Percentiles rank a stretch among this genome's conserved stretches.
These are phyloP conservation scores for Zhuqinia jingwanae DNA, from an alignment of 2,888 invertebrate species.

Conservation along the genomic window DNA sequence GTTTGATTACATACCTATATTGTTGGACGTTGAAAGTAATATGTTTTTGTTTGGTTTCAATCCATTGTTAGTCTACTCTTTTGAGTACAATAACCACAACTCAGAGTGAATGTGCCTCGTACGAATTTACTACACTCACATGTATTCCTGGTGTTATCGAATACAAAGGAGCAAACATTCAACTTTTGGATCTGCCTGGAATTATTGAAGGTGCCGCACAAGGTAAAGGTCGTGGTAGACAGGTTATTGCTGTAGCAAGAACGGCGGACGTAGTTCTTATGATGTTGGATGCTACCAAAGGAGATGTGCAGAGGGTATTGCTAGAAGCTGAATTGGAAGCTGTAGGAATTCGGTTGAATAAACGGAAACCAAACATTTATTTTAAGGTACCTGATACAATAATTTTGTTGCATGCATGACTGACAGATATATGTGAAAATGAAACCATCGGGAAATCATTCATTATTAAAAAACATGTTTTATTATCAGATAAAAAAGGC, in stretches of 20 bases:
- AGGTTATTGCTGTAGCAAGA: conserved; percentile 97
- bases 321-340: conserved; percentile 97
- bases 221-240: conserved; percentile 82
- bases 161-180: conserved; percentile 99
- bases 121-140: conserved; percentile 99
- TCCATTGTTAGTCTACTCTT: conserved; percentile 90
- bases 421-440: neutral
- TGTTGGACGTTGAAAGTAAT: neutral
- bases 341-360: conserved; percentile 98
- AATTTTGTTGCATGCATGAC: neutral
- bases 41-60: neutral
- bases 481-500: conserved; percentile 82
- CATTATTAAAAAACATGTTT: neutral
- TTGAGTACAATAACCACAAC: conserved; percentile 97
- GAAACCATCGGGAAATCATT: too few relatives aligned
- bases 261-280: conserved; percentile 99
- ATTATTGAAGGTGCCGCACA: conserved; percentile 99
- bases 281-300: conserved; percentile 99
- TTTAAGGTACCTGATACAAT: conserved; percentile 88
- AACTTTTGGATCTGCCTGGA: conserved; percentile 98
- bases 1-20: too few relatives aligned
- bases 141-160: conserved; percentile 98
- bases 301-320: conserved; percentile 95
- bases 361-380: conserved; percentile 97
- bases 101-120: conserved; percentile 97